Percentiles rank a stretch among this genome's conserved stretches.
Evolutionary conservation across 2,888 invertebrate species (phyloP).

Genomic region (Opisthograptis luteolata): DNA sequence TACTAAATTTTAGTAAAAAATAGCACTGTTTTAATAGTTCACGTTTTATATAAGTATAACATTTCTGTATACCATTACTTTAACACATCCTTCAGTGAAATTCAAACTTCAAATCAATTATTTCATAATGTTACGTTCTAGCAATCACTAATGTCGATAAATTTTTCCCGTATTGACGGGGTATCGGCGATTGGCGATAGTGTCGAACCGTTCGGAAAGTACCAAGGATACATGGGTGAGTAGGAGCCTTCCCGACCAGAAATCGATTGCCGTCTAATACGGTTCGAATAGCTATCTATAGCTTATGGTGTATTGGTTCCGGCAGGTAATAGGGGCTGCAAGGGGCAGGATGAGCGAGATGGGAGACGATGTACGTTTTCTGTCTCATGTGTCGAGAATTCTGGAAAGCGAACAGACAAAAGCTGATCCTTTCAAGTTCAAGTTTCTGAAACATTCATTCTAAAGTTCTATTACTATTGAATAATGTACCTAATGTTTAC

Average conservation of each 20-base stretch:
- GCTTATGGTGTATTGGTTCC: conserved; percentile 65
- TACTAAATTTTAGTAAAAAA: too few species aligned
- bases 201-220: conserved; percentile 83
- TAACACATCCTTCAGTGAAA: neutral
- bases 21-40: too few species aligned
- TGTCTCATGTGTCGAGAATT: conserved; percentile 20
- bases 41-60: too few species aligned
- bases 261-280: conserved; percentile 82
- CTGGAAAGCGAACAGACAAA: neutral
- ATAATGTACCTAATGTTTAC: too few species aligned
- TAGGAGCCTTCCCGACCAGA: conserved; percentile 74
- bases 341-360: conserved; percentile 47
- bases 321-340: conserved; percentile 68
- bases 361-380: conserved; percentile 61
- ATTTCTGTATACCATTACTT: too few species aligned
- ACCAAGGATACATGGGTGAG: conserved; percentile 73
- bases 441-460: too few species aligned
- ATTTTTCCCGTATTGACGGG: conserved; percentile 62
- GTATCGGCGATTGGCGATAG: conserved; percentile 83
- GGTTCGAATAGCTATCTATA: conserved; percentile 72
- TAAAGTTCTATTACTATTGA: too few species aligned
- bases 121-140: neutral
- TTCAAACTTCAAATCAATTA: neutral
- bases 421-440: too few species aligned
- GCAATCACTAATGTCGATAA: conserved; percentile 36